Evolutionary conservation across 2,797 vertebrate genomes (phyloP).

Genomic region (Sebastes ruberrimus): DNA sequence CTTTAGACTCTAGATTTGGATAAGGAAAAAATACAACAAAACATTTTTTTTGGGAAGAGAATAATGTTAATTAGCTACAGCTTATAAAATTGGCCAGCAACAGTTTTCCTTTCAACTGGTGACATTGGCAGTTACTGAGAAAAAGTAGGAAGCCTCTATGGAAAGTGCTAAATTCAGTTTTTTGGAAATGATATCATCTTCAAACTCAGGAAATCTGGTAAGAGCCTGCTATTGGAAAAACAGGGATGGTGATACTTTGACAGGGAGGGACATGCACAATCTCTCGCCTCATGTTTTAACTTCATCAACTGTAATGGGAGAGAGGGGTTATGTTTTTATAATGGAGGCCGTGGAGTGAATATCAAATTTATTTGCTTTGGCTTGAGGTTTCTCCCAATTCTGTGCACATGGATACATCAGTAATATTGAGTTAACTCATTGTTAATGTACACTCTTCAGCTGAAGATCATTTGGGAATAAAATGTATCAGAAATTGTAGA

Average conservation of each 20-base stretch:
- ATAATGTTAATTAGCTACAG: neutral
- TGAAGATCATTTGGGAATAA: neutral
- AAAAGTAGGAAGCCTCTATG: neutral
- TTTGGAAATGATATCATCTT: neutral
- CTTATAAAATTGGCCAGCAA: neutral
- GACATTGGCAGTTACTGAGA: neutral
- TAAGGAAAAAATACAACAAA: neutral
- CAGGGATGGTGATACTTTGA: neutral
- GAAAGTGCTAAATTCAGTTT: neutral
- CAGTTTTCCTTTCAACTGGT: neutral
- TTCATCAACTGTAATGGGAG: neutral
- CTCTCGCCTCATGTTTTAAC: neutral
- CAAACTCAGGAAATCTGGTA: neutral
- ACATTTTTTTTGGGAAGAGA: neutral
- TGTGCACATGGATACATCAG: neutral
- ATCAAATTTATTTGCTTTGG: conserved; percentile 37
- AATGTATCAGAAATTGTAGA: neutral
- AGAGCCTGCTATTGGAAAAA: neutral
- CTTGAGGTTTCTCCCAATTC: neutral
- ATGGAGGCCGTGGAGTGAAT: neutral
- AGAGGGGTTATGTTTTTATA: neutral
- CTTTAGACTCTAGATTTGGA: neutral
- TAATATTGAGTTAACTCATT: neutral
- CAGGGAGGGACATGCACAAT: neutral
- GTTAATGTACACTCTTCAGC: neutral